Evolutionary conservation across 2,888 invertebrate genomes (phyloP).

Genomic region (Volucella bombylans): DNA sequence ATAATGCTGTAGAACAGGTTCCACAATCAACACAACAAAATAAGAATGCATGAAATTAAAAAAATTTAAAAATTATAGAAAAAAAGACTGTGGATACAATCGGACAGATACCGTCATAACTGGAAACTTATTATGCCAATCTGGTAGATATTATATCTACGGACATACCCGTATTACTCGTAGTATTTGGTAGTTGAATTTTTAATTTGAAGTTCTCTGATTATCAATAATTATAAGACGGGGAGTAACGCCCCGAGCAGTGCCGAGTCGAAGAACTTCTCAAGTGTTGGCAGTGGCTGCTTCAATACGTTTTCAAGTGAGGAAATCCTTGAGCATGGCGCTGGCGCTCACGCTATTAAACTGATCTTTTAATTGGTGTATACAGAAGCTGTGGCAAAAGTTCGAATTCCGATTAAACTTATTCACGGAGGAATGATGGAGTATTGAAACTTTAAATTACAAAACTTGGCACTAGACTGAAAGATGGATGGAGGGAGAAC

Average conservation of each 20-base stretch:
- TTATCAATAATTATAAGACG: neutral
- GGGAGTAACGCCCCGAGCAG: neutral
- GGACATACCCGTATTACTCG: no score
- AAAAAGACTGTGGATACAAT: neutral
- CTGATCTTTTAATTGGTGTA: slow-evolving; percentile 6
- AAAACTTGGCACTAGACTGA: neutral
- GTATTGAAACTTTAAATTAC: neutral
- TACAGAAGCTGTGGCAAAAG: slow-evolving; percentile 11
- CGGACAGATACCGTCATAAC: neutral
- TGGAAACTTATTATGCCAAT: slow-evolving; percentile 29
- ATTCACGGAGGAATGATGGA: neutral
- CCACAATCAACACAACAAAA: slow-evolving; percentile 2
- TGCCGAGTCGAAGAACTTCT: slow-evolving; percentile 14
- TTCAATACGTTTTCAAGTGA: neutral
- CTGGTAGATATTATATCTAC: neutral
- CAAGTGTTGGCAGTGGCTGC: neutral
- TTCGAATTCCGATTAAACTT: neutral
- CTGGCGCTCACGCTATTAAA: neutral
- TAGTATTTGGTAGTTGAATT: slow-evolving; percentile 18
- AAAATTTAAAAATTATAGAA: neutral
- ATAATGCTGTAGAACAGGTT: slow-evolving; percentile 41
- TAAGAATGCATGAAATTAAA: slow-evolving; percentile 1
- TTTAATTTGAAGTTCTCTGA: neutral
- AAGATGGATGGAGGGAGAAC: neutral
- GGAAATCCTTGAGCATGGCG: neutral